These are phyloP conservation scores for Dreissena rostriformis DNA, from an alignment of 1,140 invertebrate species.

Conservation along the genomic window DNA sequence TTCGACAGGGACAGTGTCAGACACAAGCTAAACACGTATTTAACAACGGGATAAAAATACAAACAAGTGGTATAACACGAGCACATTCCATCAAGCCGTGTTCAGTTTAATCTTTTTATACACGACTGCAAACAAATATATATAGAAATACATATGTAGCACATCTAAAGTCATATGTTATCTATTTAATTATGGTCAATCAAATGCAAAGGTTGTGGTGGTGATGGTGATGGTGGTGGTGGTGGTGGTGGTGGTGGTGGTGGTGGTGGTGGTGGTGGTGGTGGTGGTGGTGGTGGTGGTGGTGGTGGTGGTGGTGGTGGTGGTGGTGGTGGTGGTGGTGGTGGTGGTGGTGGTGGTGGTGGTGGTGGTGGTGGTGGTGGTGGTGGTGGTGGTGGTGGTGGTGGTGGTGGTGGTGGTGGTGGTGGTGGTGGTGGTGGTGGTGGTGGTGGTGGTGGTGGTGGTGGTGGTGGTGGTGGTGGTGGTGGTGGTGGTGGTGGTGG, in stretches of 20 bases:
- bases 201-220: not conserved
- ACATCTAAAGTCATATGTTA: no score
- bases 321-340: not conserved
- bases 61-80: no score
- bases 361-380: not conserved
- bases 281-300: not conserved
- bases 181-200: no score
- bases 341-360: not conserved
- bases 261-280: no score
- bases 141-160: no score
- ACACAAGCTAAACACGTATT: no score
- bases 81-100: no score
- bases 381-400: not conserved
- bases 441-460: not conserved
- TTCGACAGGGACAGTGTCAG: no score
- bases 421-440: not conserved
- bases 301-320: conserved; percentile 3
- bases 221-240: not conserved
- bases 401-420: not conserved
- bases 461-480: not conserved
- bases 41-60: no score
- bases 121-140: no score
- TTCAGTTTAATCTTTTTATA: no score
- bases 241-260: not conserved
- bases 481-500: not conserved